Base-by-base conservation (phyloP, 2,797 vertebrate species). In the Cossypha polioptera region DNA sequence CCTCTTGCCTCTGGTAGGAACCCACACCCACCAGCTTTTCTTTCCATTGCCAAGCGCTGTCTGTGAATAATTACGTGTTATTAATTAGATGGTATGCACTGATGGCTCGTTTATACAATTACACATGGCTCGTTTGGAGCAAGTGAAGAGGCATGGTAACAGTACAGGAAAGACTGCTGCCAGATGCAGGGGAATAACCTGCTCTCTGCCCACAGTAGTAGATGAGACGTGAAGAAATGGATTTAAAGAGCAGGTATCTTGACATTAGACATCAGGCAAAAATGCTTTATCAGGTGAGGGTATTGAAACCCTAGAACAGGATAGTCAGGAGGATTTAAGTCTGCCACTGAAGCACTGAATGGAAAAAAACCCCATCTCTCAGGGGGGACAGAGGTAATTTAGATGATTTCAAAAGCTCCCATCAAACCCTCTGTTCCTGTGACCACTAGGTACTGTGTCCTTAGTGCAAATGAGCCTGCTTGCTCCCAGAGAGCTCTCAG, bases 361-460 rank as follows among this genome's bases (percentile, higher is more conserved):
- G 76, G 90, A 69, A 86, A 67, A 67, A 4, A 1, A 14, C 2
- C n/a, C 4, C 42, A 61, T 72, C 47, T 85, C 75, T 74, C 57
- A 36, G 11, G 61, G 82, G 87, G 83, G 36, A 26, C n/a, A 48
- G 26, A 88, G 82, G 76, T 78, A 62, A 78, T 90, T 76, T 83
- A 61, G 82, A 51, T 80, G 61, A 90, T 90, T 86, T 95, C 72
- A 73, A 55, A 93, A 90, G 47, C 59, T 95, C 47, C 35, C 38
- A 28, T 88, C 38, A 59, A 71, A 40, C 28, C 20, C n/a, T 65
- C 57, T 35, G 67, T 63, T 89, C 67, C 48, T 63, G 65, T 92
- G 87, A 71, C 40, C 67, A 29, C 20, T 19, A 16, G 81, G 43
- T 55, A 43, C 53, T 50, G 18, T 81, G 35, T 92, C 71, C 75